Base-by-base conservation (phyloP, 2,888 invertebrate species). In the Galeruca laticollis region DNA sequence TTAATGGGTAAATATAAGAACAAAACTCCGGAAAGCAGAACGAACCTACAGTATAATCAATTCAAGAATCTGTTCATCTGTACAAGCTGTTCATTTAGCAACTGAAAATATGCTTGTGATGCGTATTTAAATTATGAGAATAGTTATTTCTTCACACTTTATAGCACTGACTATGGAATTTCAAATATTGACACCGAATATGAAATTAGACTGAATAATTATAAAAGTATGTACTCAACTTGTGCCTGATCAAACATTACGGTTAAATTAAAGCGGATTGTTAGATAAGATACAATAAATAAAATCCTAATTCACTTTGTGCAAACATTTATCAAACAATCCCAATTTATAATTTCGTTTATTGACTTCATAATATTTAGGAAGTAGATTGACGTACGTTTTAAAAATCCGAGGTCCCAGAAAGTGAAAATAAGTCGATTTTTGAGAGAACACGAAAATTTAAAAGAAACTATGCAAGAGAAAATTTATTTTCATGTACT, bases 161-260 rank as follows among this genome's bases (percentile, higher is more conserved):
- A 2, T 47, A 47, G 10, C 15, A 18, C 47, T 6, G 4, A 26
- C 4, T 5, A 18, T 11, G 26, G 11, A 4, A 57, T 57, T 33
- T 8, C 18, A 57, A 57, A 57, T 57, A 57, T 57, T 57, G 56
- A 57, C 56, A 57, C 18, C 35, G 35, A 35, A 18, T 35, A 31
- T 57, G 35, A 33, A 57, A 57, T 57, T 35, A 35, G 56, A 15
- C 2, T 9, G 35, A 57, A 33, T 35, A 57, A 57, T 18, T 35
- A 35, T 4, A 18, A 6, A 52, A 52, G 1, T 52, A 26, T 26
- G 26, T 52, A 52, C 21, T 20, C 3, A 43, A 15, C n/a, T 13
- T 15, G 43, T 43, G 13, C 9, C 13, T 52, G 26, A n/a, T 52
- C 26, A 52, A 52, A 52, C 52, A 52, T 21, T 4, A 52, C 6